Conservation (phyloP, 2,888 invertebrate genomes). For the Drosophila dives region DNA sequence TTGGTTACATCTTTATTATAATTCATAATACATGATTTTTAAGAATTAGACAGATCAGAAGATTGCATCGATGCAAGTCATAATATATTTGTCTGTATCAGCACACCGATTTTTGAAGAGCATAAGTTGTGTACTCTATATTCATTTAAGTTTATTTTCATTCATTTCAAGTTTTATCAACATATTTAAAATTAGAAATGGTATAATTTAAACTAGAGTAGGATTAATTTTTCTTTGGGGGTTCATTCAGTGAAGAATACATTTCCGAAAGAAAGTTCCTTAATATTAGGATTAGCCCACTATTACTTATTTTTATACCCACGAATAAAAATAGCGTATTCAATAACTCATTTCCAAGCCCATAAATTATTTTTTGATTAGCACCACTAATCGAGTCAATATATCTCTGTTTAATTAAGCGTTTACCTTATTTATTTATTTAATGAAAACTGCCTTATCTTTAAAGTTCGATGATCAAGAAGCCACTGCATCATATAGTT, state of each 20-base stretch:
- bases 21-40: neutral
- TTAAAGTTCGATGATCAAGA: neutral
- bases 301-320: neutral
- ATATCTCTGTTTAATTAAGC: neutral
- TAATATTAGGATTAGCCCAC: no score
- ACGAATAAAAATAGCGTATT: neutral
- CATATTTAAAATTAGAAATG: neutral
- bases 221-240: no score
- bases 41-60: neutral
- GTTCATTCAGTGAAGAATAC: neutral
- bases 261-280: no score
- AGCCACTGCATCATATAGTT: neutral
- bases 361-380: neutral
- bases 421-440: neutral
- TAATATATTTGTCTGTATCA: neutral
- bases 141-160: neutral
- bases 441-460: neutral
- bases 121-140: neutral
- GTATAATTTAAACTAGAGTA: fast-evolving
- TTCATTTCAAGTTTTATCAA: neutral
- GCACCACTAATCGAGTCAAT: neutral
- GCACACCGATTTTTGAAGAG: neutral
- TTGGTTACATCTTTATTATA: neutral
- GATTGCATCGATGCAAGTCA: neutral
- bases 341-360: no score